A percentile compares a stretch with the other conserved stretches of the same genome.
Conservation (phyloP, 2,113 vertebrate species). For the Mohoua ochrocephala region DNA sequence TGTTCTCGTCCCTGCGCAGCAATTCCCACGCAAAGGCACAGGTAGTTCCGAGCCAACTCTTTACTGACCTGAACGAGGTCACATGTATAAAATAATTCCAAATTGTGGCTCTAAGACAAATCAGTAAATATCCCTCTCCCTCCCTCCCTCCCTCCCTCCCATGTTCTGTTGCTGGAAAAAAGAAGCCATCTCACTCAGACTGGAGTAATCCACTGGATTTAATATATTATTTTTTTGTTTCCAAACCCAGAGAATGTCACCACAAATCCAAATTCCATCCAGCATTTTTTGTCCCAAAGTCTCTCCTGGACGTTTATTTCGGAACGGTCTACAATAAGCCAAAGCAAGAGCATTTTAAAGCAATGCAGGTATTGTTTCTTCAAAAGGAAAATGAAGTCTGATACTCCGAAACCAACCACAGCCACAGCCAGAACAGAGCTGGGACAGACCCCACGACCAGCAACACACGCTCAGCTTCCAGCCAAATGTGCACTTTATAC, state of each 20-base stretch:
- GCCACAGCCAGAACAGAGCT: neutral
- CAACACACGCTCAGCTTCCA: neutral
- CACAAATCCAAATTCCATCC: neutral
- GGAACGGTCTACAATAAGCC: neutral
- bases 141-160: neutral
- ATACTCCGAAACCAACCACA: neutral
- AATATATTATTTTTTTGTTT: neutral
- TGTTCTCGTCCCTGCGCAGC: neutral
- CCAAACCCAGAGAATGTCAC: neutral
- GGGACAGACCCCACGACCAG: neutral
- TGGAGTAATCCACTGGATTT: conserved; percentile 19
- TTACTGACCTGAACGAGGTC: neutral
- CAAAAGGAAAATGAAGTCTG: neutral
- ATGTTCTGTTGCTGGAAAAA: neutral
- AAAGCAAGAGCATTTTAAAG: conserved; percentile 2
- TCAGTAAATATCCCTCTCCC: neutral
- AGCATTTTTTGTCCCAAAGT: neutral
- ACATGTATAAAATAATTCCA: neutral
- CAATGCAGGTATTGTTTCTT: neutral
- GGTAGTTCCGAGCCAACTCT: neutral
- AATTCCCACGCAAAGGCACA: neutral
- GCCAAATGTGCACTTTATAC: neutral
- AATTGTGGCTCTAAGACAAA: neutral
- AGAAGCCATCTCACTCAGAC: neutral
- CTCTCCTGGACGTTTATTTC: neutral